phyloP scores from a whole-genome alignment of 2,797 vertebrate genomes.

The Cuculus canorus region DNA sequence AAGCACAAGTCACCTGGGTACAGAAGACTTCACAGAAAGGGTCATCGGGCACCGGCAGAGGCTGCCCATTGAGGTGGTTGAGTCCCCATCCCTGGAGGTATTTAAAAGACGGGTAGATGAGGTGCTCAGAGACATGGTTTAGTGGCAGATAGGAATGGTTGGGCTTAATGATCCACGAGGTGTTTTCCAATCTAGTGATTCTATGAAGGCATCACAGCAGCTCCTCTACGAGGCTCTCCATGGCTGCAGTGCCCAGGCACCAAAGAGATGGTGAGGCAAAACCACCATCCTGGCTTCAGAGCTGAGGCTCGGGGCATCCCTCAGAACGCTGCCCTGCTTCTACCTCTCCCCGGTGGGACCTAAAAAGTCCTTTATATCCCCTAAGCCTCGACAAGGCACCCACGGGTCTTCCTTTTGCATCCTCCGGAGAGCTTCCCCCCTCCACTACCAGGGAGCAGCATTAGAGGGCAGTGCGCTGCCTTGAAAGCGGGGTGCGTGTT shows the following conservation, averaged over 20 bases:
- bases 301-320: background rate
- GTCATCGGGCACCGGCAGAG: too few species aligned
- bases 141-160: too few species aligned
- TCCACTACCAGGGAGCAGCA: background rate
- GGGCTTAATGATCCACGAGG: too few species aligned
- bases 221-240: background rate
- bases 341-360: background rate
- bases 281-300: background rate
- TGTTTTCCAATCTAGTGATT: too few species aligned
- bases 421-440: background rate
- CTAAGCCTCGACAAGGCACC: background rate
- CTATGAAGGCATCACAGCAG: background rate
- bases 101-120: too few species aligned
- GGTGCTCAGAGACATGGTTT: too few species aligned
- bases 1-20: background rate
- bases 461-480: conserved; percentile 49
- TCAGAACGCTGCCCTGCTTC: background rate
- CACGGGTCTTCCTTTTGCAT: background rate
- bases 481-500: background rate
- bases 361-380: background rate
- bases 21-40: background rate
- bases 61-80: too few species aligned
- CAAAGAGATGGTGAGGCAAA: background rate
- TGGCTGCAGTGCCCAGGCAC: too few species aligned
- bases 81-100: too few species aligned